Evolutionary conservation across 2,888 invertebrate genomes (phyloP).

Genomic region (Lasioglossum marginatum): DNA sequence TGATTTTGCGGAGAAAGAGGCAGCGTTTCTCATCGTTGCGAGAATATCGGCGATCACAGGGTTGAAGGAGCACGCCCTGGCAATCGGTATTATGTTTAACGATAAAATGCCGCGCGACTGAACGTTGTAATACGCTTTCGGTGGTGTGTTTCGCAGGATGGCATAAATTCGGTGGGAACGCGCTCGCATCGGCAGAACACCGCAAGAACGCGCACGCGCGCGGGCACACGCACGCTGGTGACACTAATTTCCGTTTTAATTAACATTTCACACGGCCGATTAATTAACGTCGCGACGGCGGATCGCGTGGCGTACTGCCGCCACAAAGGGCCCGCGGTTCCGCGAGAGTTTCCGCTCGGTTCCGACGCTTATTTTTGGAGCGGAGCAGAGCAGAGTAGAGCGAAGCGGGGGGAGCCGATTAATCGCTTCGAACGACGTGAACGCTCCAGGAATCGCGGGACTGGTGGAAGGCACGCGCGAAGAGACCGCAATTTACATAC

Average conservation of each 20-base stretch:
- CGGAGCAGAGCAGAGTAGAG: background rate
- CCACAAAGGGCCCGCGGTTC: constrained; percentile 22
- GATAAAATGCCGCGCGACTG: constrained; percentile 4
- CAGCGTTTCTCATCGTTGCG: background rate
- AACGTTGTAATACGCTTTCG: background rate
- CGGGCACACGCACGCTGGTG: constrained; percentile 24
- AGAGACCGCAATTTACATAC: constrained; percentile 44
- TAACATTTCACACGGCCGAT: constrained; percentile 70
- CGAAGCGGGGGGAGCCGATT: background rate
- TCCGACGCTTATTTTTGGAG: constrained; percentile 18
- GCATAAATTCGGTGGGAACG: constrained; percentile 37
- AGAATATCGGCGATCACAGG: background rate
- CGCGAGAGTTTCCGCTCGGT: background rate
- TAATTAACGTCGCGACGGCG: constrained; percentile 62
- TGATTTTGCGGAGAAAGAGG: background rate
- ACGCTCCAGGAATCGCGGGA: background rate
- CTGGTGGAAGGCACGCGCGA: constrained; percentile 12
- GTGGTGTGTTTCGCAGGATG: constrained; percentile 18
- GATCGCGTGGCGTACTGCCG: constrained; percentile 36
- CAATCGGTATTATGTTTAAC: background rate
- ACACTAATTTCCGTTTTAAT: constrained; percentile 73
- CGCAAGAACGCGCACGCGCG: constrained; percentile 47
- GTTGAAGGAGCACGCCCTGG: background rate
- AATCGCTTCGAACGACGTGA: constrained; percentile 10
- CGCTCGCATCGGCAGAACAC: constrained; percentile 29